Evolutionary conservation across 2,113 vertebrate genomes (phyloP).

Genomic region (Cheilinus undulatus): DNA sequence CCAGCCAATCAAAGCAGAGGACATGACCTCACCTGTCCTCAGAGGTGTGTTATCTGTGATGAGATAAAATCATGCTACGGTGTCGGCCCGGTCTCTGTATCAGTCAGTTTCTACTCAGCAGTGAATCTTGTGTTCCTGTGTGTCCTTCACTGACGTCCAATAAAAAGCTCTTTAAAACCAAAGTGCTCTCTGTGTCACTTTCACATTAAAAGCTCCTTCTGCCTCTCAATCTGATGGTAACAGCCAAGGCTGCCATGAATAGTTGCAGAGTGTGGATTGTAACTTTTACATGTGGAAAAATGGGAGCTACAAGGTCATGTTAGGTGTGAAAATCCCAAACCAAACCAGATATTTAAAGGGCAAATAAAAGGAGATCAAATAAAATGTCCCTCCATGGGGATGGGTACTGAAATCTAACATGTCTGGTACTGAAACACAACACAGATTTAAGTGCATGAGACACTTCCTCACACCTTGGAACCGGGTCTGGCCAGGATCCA

Average conservation of each 20-base stretch:
- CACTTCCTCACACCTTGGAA: too few species aligned
- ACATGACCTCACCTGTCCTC: constrained; percentile 3
- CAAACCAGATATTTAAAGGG: too few species aligned
- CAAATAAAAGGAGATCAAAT: too few species aligned
- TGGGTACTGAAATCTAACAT: too few species aligned
- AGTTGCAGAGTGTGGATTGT: neutral
- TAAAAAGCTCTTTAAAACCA: constrained; percentile 2
- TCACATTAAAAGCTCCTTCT: neutral
- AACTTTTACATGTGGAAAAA: neutral
- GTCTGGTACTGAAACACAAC: too few species aligned
- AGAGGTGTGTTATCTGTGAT: neutral
- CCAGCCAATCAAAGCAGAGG: neutral
- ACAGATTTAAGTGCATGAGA: too few species aligned
- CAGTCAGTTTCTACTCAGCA: neutral
- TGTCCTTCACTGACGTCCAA: neutral
- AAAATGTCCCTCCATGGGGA: too few species aligned
- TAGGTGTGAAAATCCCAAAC: too few species aligned
- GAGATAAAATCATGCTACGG: neutral
- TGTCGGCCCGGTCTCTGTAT: neutral
- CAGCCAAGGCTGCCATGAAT: neutral
- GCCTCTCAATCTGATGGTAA: neutral
- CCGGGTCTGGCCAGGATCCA: too few species aligned
- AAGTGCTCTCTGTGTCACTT: neutral
- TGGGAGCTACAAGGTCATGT: neutral
- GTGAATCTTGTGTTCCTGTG: neutral